Evolutionary conservation across 2,113 vertebrate genomes (phyloP).

Genomic region (Nematolebias whitei): DNA sequence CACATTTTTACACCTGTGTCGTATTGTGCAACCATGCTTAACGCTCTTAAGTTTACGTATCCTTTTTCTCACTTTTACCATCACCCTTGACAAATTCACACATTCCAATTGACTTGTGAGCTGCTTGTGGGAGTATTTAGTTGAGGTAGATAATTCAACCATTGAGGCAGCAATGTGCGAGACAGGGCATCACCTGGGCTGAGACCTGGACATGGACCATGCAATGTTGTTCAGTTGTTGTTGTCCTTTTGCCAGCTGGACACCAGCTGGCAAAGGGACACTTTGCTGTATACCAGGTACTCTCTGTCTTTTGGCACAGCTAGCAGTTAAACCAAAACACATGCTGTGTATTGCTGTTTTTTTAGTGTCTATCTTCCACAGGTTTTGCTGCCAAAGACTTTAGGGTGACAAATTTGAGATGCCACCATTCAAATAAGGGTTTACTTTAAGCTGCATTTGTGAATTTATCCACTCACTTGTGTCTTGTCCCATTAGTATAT

Average conservation of each 20-base stretch:
- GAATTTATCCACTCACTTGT: constrained; percentile 28
- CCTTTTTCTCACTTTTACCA: background rate
- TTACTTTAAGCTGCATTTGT: constrained; percentile 10
- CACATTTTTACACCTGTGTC: background rate
- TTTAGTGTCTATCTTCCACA: background rate
- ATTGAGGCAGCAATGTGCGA: constrained; percentile 8
- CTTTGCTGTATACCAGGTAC: background rate
- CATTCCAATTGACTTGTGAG: background rate
- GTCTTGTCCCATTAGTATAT: constrained; percentile 40
- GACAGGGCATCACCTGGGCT: constrained; percentile 36
- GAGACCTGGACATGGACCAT: constrained; percentile 9
- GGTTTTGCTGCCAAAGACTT: background rate
- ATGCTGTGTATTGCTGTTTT: background rate
- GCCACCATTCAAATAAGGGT: constrained; percentile 14
- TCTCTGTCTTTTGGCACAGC: constrained; percentile 26
- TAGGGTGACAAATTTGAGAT: constrained; percentile 29
- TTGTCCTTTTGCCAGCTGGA: too few relatives aligned
- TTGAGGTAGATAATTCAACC: background rate
- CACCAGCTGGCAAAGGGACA: background rate
- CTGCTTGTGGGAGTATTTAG: background rate
- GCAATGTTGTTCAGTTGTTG: constrained; percentile 9
- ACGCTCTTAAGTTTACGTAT: background rate
- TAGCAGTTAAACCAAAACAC: background rate
- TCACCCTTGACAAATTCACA: constrained; percentile 1
- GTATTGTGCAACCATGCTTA: background rate